These are phyloP conservation scores for Heteronetta atricapilla DNA, from an alignment of 2,113 vertebrate species.

Conservation along the genomic window DNA sequence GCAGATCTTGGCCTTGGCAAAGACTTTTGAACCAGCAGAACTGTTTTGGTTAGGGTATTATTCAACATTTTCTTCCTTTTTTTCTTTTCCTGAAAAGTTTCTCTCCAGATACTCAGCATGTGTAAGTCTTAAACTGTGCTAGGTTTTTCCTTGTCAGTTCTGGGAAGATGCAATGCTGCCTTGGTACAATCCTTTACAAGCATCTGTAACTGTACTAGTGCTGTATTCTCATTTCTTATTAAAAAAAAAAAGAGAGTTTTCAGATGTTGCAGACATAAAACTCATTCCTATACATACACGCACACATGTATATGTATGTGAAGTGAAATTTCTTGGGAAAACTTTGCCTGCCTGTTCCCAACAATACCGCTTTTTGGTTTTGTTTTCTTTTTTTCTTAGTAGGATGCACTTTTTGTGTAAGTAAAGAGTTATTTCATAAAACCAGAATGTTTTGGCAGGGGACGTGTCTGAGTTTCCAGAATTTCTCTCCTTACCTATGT, in stretches of 20 bases:
- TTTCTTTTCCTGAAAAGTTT: not conserved
- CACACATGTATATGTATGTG: not conserved
- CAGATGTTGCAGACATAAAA: not conserved
- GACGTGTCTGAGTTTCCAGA: not conserved
- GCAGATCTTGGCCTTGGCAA: not conserved
- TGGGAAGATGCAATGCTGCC: not conserved
- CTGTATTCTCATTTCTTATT: not conserved
- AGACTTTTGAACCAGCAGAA: not conserved
- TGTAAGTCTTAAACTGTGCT: not conserved
- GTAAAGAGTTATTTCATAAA: not conserved
- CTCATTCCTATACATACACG: not conserved
- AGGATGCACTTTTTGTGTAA: not conserved
- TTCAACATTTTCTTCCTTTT: not conserved
- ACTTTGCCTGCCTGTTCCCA: not conserved
- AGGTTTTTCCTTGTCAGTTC: not conserved
- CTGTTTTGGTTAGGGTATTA: not conserved
- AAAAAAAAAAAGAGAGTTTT: not conserved
- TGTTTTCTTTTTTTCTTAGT: not conserved
- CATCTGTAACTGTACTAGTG: not conserved
- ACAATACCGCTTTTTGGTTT: not conserved
- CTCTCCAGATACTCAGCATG: not conserved
- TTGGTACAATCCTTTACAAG: not conserved
- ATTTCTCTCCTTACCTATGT: not conserved
- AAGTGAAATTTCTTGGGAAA: not conserved
- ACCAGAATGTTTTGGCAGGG: not conserved